Conservation (phyloP, 2,888 invertebrate species). For the Drosophila borealis region DNA sequence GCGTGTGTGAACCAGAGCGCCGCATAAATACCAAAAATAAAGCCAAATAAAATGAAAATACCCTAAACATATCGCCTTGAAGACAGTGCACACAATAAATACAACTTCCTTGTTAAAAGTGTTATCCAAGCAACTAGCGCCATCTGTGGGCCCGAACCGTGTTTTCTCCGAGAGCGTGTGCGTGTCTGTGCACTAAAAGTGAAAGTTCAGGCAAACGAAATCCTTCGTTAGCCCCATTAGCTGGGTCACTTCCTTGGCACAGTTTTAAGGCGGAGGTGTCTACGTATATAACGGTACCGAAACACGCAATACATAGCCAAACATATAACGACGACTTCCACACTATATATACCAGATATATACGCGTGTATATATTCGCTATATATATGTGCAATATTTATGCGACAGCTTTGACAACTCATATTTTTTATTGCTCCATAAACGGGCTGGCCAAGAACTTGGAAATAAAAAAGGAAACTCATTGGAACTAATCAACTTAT, state of each 20-base stretch:
- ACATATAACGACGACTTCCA: slow-evolving; percentile 27
- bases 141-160: slow-evolving; percentile 39
- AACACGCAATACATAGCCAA: slow-evolving; percentile 60
- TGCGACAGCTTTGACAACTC: slow-evolving; percentile 61
- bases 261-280: slow-evolving; percentile 26
- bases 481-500: slow-evolving; percentile 47
- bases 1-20: slow-evolving; percentile 32
- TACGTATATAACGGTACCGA: slow-evolving; percentile 45
- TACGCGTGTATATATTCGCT: slow-evolving; percentile 15
- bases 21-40: slow-evolving; percentile 6
- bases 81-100: slow-evolving; percentile 15
- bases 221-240: slow-evolving; percentile 32
- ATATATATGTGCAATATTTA: slow-evolving; percentile 54
- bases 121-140: slow-evolving; percentile 62
- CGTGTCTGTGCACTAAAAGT: slow-evolving; percentile 54
- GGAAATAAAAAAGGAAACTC: slow-evolving; percentile 38
- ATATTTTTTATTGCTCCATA: slow-evolving; percentile 46
- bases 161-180: slow-evolving; percentile 14
- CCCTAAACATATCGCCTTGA: slow-evolving; percentile 34
- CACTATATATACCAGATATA: slow-evolving; percentile 22
- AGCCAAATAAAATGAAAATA: slow-evolving; percentile 10
- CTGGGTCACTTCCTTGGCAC: slow-evolving; percentile 56
- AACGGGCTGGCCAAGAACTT: slow-evolving; percentile 36
- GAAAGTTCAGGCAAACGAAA: slow-evolving; percentile 61
- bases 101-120: slow-evolving; percentile 29